A percentile compares a stretch with the other conserved stretches of the same genome.
These are phyloP conservation scores for Zaprionus kolodkinae DNA, from an alignment of 1,140 invertebrate genomes.

Conservation along the genomic window DNA sequence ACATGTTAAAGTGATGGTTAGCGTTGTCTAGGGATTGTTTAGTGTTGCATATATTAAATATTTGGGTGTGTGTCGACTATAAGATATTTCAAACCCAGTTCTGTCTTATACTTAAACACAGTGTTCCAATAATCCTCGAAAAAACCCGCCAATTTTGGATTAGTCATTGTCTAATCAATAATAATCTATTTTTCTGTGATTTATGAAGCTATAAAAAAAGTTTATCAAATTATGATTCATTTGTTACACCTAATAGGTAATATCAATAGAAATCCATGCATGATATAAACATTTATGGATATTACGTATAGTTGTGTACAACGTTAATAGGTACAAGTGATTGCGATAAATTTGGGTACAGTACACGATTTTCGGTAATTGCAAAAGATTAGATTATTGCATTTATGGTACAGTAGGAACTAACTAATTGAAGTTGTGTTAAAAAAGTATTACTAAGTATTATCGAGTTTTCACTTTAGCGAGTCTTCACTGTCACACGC, in stretches of 20 bases:
- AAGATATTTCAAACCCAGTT: no score
- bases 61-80: no score
- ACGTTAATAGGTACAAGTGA: not conserved
- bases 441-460: no score
- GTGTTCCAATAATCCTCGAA: no score
- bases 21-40: no score
- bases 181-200: not conserved
- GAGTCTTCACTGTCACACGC: not conserved
- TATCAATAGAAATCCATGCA: not conserved
- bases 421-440: no score
- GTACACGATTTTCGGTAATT: not conserved
- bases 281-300: constrained; percentile 4
- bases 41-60: no score
- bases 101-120: no score
- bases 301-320: not conserved
- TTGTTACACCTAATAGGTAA: not conserved
- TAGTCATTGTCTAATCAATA: not conserved
- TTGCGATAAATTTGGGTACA: not conserved
- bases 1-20: no score
- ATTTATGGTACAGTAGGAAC: not conserved
- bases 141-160: no score
- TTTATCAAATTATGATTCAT: not conserved
- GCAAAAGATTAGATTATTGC: constrained; percentile 4
- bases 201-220: not conserved
- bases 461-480: no score